Conservation (phyloP, 2,113 vertebrate genomes). For the Nothocercus julius region DNA sequence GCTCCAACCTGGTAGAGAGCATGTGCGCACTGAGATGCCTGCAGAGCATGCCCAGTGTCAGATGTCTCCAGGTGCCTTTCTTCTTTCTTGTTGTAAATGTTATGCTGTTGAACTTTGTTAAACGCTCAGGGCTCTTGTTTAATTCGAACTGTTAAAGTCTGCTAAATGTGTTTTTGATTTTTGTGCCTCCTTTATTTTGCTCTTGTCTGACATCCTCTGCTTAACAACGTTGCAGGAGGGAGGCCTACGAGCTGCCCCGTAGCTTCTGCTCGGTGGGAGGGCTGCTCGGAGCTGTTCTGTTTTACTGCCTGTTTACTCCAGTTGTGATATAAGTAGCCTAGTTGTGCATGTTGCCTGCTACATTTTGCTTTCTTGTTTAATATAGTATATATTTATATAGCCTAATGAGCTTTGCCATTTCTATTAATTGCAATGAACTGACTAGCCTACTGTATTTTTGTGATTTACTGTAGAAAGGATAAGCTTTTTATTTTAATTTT, state of each 20-base stretch:
- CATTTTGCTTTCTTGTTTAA: conserved; percentile 73
- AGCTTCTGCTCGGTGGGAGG: conserved; percentile 1
- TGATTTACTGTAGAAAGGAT: conserved; percentile 19
- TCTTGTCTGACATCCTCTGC: conserved; percentile 72
- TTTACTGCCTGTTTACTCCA: conserved; percentile 55
- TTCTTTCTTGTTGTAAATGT: conserved; percentile 91
- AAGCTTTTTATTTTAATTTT: conserved; percentile 6
- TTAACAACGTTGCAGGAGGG: conserved; percentile 53
- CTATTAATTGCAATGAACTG: conserved; percentile 40
- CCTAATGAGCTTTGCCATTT: conserved; percentile 46
- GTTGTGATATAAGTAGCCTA: conserved; percentile 72
- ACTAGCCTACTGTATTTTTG: conserved; percentile 39
- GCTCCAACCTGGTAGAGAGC: conserved; percentile 99
- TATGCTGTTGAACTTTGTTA: conserved; percentile 84
- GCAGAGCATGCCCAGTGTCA: conserved; percentile 99
- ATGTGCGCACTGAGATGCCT: conserved; percentile 99
- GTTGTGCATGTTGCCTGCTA: conserved; percentile 74
- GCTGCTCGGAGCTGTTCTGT: conserved; percentile 63
- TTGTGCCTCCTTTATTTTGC: conserved; percentile 73
- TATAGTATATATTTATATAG: neutral
- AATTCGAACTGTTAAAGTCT: conserved; percentile 83
- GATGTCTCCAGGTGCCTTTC: conserved; percentile 99
- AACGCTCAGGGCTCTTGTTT: conserved; percentile 83
- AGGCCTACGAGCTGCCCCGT: conserved; percentile 49
- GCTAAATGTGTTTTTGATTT: conserved; percentile 81